phyloP scores from a whole-genome alignment of 2,113 vertebrate species.

The Chunga burmeisteri region DNA sequence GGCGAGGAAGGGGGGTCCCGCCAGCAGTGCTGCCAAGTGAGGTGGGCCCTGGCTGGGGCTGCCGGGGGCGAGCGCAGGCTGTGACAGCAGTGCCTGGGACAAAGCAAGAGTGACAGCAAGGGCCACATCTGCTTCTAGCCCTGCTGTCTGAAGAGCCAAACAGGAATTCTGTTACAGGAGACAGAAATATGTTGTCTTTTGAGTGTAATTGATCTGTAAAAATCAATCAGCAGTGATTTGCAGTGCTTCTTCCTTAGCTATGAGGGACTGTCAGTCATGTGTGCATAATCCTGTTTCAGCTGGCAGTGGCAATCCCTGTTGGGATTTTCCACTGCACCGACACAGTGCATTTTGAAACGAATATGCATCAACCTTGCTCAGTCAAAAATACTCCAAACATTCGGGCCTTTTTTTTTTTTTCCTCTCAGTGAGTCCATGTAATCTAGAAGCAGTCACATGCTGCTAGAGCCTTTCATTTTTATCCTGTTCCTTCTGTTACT shows the following conservation, averaged over 20 bases:
- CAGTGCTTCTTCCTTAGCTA: neutral
- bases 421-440: neutral
- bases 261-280: neutral
- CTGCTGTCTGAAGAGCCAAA: neutral
- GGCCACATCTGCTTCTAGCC: fast-evolving
- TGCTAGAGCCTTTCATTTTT: neutral
- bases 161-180: neutral
- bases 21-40: fast-evolving
- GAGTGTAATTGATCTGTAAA: neutral
- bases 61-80: fast-evolving
- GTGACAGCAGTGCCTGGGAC: neutral
- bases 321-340: neutral
- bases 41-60: fast-evolving
- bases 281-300: neutral
- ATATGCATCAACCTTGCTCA: neutral
- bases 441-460: neutral
- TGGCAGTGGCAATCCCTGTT: neutral
- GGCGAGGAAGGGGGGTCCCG: neutral
- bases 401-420: neutral
- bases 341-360: neutral
- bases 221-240: neutral
- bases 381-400: neutral
- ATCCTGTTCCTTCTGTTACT: neutral
- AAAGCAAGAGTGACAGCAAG: neutral
- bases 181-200: neutral